Conservation (phyloP, 2,113 vertebrate species). For the Pleuronectes platessa region DNA sequence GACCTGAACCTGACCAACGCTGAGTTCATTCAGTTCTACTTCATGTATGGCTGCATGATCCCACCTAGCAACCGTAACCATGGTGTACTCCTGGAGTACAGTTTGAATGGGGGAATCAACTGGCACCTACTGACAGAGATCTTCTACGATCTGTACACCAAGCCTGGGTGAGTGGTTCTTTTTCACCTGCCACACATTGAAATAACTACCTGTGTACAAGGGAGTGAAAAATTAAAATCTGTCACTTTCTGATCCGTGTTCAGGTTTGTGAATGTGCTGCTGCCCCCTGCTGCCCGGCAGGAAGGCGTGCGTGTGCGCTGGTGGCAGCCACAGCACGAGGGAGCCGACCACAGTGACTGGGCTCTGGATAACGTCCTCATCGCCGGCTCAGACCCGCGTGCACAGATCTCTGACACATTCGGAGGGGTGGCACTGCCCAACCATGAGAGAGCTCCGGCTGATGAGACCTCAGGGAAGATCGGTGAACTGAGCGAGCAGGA, state of each 20-base stretch:
- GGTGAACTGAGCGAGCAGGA: slow-evolving; percentile 83
- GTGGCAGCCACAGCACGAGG: slow-evolving; percentile 97
- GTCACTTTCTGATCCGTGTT: background rate
- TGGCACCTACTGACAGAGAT: slow-evolving; percentile 97
- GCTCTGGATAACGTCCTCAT: slow-evolving; percentile 96
- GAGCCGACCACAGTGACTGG: slow-evolving; percentile 95
- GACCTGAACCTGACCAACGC: slow-evolving; percentile 96
- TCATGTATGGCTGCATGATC: slow-evolving; percentile 98
- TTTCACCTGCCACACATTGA: background rate
- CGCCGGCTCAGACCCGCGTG: slow-evolving; percentile 90
- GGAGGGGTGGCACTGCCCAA: slow-evolving; percentile 91
- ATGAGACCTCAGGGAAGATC: slow-evolving; percentile 84
- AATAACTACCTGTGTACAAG: too few species aligned
- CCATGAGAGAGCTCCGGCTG: slow-evolving; percentile 91
- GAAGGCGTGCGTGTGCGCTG: slow-evolving; percentile 94
- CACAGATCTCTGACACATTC: slow-evolving; percentile 95
- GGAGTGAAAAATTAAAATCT: background rate
- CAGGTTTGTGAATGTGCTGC: slow-evolving; percentile 97
- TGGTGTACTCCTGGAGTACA: slow-evolving; percentile 96
- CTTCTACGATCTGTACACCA: slow-evolving; percentile 97
- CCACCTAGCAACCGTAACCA: slow-evolving; percentile 94
- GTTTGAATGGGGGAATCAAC: slow-evolving; percentile 93
- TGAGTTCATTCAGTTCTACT: slow-evolving; percentile 99
- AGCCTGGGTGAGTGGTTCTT: slow-evolving; percentile 88
- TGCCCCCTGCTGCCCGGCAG: slow-evolving; percentile 90